Base-by-base conservation (phyloP, 2,888 invertebrate genomes). In the Machimus atricapillus region DNA sequence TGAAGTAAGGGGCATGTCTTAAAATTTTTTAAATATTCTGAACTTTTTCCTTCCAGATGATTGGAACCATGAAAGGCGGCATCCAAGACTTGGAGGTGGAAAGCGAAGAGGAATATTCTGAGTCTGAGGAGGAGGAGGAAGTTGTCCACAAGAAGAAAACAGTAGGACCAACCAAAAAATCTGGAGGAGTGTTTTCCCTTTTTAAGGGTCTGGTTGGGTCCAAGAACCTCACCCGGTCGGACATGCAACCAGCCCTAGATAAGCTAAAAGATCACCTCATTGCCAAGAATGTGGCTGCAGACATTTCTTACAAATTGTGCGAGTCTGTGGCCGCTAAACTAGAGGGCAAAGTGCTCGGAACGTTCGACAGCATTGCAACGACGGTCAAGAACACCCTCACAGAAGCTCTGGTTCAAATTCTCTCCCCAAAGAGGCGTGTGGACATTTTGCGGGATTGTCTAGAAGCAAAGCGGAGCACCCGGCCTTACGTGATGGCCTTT, bases 221-320 rank as follows among this genome's bases (percentile, higher is more conserved):
- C 1, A 99, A 99, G 93, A 97, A 96, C 73, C 93, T 99, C 87
- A 95, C 96, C 0, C 93, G 94, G 1, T 95, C 96, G 66, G 96
- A 97, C 89, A 96, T 99, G 94, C 94, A 94, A 83, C 97, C 98
- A 0, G 97, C 95, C 31, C 93, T 99, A 90, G 98, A 98, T 82
- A 98, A 98, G 93, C 94, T 99, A 93, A 96, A 96, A 88, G 99
- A 99, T 92, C 99, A 98, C 92, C 94, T 99, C 86, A 99, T 99
- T 90, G 94, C 95, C 0, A 99, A 99, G 93, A 99, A 99, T 93
- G 99, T 99, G 0, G 99, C 99, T 14, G 93, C 98, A 0, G 99
- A 99, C 90, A 99, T 99, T 90, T 96, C 99, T 0, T 94, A 94
- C 88, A 98, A 98, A 91, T 94, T 99, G 34, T 99, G 99, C 91